A percentile compares a stretch with the other conserved stretches of the same genome.
Evolutionary conservation across 2,888 invertebrate genomes (phyloP).

Genomic region (Labia minor): DNA sequence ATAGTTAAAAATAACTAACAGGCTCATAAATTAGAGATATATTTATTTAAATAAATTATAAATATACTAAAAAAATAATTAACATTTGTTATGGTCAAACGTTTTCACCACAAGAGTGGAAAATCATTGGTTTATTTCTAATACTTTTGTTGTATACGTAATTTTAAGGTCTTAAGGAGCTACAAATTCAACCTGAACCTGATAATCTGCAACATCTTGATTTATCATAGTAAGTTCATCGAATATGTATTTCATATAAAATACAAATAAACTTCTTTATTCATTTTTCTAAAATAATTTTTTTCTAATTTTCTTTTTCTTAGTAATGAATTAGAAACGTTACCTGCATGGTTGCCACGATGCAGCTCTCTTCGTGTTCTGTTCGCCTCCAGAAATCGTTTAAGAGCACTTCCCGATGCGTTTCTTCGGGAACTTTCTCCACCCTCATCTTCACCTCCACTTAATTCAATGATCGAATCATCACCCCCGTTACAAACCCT

Average conservation of each 20-base stretch:
- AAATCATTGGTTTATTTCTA: too few species aligned
- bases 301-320: slow-evolving; percentile 24
- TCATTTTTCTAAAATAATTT: too few species aligned
- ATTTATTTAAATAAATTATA: too few species aligned
- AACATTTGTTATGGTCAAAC: too few species aligned
- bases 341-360: slow-evolving; percentile 68
- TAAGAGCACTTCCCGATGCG: slow-evolving; percentile 58
- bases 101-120: too few species aligned
- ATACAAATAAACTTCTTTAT: too few species aligned
- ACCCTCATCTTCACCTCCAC: slow-evolving; percentile 43
- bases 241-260: slow-evolving; percentile 14
- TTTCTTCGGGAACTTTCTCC: slow-evolving; percentile 60
- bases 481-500: slow-evolving; percentile 43
- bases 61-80: too few species aligned
- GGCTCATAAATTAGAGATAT: too few species aligned
- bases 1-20: too few species aligned
- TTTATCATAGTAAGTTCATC: slow-evolving; percentile 52
- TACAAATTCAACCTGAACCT: slow-evolving; percentile 59
- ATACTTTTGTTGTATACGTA: too few species aligned
- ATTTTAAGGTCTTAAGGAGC: slow-evolving; percentile 60
- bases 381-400: slow-evolving; percentile 62
- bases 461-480: slow-evolving; percentile 32
- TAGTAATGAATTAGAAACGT: slow-evolving; percentile 54
- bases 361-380: slow-evolving; percentile 60
- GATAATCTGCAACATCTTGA: slow-evolving; percentile 62